Percentiles rank a stretch among this genome's conserved stretches.
phyloP scores from a whole-genome alignment of 2,888 invertebrate species.

The Euclidia mi region DNA sequence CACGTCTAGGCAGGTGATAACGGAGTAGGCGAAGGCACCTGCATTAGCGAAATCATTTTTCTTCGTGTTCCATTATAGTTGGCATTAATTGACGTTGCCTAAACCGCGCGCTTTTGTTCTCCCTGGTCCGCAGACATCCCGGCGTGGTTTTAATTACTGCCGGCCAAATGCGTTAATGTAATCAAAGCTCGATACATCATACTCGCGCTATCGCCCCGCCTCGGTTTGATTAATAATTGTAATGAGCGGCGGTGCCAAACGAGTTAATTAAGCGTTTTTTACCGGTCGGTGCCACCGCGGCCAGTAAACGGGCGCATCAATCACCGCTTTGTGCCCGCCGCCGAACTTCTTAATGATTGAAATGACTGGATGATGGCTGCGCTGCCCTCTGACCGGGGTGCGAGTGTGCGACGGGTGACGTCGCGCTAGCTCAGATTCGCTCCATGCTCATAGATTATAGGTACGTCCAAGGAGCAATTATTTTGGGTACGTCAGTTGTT shows the following conservation, averaged over 20 bases:
- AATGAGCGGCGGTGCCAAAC: constrained; percentile 90
- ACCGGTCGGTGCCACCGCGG: constrained; percentile 82
- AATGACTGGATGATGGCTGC: constrained; percentile 69
- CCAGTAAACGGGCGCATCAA: constrained; percentile 89
- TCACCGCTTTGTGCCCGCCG: constrained; percentile 87
- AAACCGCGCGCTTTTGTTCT: constrained; percentile 60
- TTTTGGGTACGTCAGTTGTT: too few species aligned
- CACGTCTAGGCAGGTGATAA: constrained; percentile 37
- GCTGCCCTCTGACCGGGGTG: constrained; percentile 66
- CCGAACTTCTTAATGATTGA: constrained; percentile 88
- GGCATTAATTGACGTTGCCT: constrained; percentile 66
- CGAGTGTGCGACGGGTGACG: constrained; percentile 1
- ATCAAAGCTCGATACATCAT: constrained; percentile 90
- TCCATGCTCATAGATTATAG: too few species aligned
- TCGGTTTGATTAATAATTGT: constrained; percentile 89
- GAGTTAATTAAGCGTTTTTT: constrained; percentile 90
- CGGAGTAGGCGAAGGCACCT: constrained; percentile 38
- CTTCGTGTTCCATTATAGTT: constrained; percentile 65
- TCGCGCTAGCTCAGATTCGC: neutral
- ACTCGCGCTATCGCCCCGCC: constrained; percentile 86
- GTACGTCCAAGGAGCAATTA: too few species aligned
- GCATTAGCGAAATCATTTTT: constrained; percentile 64
- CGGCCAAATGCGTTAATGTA: constrained; percentile 86
- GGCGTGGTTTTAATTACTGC: constrained; percentile 87
- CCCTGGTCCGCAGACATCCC: constrained; percentile 69